A percentile compares a stretch with the other conserved stretches of the same genome.
Evolutionary conservation across 1,140 invertebrate genomes (phyloP).

Genomic region (Heterodera schachtii): DNA sequence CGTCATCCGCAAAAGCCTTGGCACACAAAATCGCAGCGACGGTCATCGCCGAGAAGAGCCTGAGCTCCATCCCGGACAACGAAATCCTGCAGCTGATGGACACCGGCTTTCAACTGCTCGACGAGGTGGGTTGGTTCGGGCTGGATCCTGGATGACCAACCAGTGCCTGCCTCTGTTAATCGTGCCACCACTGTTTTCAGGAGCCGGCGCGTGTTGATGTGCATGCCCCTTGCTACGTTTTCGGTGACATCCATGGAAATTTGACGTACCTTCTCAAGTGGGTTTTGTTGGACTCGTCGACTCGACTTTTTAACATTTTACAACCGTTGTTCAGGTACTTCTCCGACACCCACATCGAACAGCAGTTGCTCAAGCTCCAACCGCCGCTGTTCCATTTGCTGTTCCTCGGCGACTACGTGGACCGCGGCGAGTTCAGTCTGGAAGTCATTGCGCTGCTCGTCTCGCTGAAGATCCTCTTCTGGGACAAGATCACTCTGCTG

Average conservation of each 20-base stretch:
- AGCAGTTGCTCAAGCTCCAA: not conserved
- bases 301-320: too few species aligned
- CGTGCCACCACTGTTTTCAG: not conserved
- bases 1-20: too few species aligned
- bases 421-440: constrained; percentile 77
- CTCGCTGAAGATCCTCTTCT: constrained; percentile 70
- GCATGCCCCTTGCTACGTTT: constrained; percentile 3
- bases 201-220: constrained; percentile 8
- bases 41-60: too few species aligned
- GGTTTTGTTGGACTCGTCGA: not conserved
- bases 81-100: too few species aligned
- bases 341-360: not conserved
- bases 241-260: constrained; percentile 20
- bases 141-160: too few species aligned
- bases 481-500: constrained; percentile 73
- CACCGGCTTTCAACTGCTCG: too few species aligned
- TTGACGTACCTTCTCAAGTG: constrained; percentile 34
- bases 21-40: too few species aligned
- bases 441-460: constrained; percentile 71
- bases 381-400: constrained; percentile 6
- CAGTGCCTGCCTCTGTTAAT: too few species aligned
- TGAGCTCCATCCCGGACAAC: too few species aligned
- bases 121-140: too few species aligned
- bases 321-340: not conserved
- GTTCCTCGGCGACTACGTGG: constrained; percentile 19